These are phyloP conservation scores for Drosophila sproati DNA, from an alignment of 1,140 invertebrate species.

Conservation along the genomic window DNA sequence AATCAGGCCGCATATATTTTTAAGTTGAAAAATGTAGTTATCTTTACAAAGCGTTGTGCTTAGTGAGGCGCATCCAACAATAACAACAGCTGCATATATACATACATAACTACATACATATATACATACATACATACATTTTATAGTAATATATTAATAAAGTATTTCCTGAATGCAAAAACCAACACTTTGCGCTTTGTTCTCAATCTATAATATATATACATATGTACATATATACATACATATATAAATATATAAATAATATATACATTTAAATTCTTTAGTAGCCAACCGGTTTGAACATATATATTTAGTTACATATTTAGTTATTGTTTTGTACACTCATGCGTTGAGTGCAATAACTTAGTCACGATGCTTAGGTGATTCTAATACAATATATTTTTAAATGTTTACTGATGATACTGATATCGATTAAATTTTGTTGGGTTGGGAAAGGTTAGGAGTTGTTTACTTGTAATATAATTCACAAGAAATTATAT, in stretches of 20 bases:
- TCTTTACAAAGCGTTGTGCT: constrained; percentile 13
- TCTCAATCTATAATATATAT: constrained; percentile 9
- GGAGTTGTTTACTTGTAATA: too few species aligned
- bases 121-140: too few species aligned
- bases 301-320: constrained; percentile 27
- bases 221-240: neutral
- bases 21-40: too few species aligned
- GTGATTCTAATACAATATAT: too few species aligned
- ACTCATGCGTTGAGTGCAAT: neutral
- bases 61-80: constrained; percentile 32
- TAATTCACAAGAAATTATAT: too few species aligned
- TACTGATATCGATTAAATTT: too few species aligned
- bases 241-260: neutral
- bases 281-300: constrained; percentile 59
- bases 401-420: too few species aligned
- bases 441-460: too few species aligned
- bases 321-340: constrained; percentile 23
- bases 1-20: too few species aligned
- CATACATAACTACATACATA: constrained; percentile 7
- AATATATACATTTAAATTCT: constrained; percentile 7
- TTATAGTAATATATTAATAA: constrained; percentile 23
- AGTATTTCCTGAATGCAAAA: constrained; percentile 65
- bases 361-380: neutral
- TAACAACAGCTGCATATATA: constrained; percentile 7
- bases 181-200: constrained; percentile 13